Percentiles rank a stretch among this genome's conserved stretches.
phyloP scores from a whole-genome alignment of 2,113 vertebrate genomes.

The Rhodinocichla rosea region DNA sequence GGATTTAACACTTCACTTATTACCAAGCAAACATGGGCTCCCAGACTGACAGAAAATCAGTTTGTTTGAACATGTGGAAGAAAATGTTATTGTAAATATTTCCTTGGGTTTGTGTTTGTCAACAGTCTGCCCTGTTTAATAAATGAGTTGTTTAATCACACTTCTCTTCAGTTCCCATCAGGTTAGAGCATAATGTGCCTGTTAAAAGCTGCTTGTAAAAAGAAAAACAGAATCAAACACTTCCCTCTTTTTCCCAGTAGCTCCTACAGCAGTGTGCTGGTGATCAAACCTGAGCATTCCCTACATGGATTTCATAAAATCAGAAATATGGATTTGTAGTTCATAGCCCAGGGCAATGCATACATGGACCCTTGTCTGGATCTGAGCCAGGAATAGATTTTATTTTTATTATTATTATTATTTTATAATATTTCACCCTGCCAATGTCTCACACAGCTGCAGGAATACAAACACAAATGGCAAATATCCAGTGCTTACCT shows the following conservation, averaged over 20 bases:
- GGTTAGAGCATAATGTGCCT: not conserved
- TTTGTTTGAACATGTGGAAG: not conserved
- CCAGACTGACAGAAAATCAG: not conserved
- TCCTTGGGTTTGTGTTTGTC: not conserved
- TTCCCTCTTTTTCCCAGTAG: not conserved
- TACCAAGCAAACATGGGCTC: not conserved
- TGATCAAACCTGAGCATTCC: not conserved
- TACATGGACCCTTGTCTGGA: not conserved
- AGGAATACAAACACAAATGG: not conserved
- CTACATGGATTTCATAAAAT: not conserved
- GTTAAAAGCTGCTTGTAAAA: not conserved
- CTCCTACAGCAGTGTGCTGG: not conserved
- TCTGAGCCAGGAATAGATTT: not conserved
- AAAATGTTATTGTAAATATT: not conserved
- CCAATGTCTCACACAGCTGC: not conserved
- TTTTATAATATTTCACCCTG: not conserved
- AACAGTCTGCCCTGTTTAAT: not conserved
- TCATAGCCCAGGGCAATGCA: not conserved
- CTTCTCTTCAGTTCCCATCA: not conserved
- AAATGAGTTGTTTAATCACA: not conserved
- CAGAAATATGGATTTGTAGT: not conserved
- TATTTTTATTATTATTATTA: not conserved
- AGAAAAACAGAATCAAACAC: not conserved
- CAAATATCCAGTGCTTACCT: not conserved
- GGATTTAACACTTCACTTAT: not conserved